A percentile compares a stretch with the other conserved stretches of the same genome.
These are phyloP conservation scores for Baryphthengus martii DNA, from an alignment of 2,113 vertebrate species.

Conservation along the genomic window DNA sequence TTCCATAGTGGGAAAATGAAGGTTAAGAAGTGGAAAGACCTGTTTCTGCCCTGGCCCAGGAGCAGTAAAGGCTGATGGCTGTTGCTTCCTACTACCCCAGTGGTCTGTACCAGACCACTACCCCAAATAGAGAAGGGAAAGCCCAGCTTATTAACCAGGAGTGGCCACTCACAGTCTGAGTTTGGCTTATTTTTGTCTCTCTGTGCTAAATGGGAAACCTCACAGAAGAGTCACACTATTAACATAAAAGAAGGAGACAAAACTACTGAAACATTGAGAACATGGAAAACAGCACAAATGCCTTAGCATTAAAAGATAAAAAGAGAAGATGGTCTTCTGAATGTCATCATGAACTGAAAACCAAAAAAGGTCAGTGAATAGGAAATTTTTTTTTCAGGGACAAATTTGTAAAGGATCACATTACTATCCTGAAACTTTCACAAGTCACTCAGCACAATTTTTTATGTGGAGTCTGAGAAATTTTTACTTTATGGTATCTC, in stretches of 20 bases:
- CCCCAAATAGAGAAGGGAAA: not conserved
- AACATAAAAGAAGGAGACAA: not conserved
- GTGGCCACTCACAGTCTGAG: not conserved
- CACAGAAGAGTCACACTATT: not conserved
- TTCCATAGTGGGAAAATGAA: not conserved
- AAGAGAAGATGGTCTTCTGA: not conserved
- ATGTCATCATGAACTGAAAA: not conserved
- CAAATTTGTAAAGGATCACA: not conserved
- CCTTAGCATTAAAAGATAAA: not conserved
- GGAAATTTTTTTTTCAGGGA: not conserved
- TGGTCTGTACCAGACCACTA: not conserved
- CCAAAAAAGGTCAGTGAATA: not conserved
- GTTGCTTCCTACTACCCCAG: not conserved
- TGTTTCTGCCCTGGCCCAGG: not conserved
- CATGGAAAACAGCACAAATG: not conserved
- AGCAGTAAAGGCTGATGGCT: not conserved
- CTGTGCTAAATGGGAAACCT: not conserved
- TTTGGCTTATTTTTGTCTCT: not conserved
- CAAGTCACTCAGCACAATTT: not conserved
- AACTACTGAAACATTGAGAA: not conserved
- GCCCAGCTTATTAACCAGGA: not conserved
- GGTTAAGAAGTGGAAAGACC: not conserved
- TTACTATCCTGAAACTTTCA: not conserved
- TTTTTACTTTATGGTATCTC: not conserved
- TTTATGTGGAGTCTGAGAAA: not conserved